These are phyloP conservation scores for Amblyopsis rosae DNA, from an alignment of 2,113 vertebrate genomes.

Conservation along the genomic window DNA sequence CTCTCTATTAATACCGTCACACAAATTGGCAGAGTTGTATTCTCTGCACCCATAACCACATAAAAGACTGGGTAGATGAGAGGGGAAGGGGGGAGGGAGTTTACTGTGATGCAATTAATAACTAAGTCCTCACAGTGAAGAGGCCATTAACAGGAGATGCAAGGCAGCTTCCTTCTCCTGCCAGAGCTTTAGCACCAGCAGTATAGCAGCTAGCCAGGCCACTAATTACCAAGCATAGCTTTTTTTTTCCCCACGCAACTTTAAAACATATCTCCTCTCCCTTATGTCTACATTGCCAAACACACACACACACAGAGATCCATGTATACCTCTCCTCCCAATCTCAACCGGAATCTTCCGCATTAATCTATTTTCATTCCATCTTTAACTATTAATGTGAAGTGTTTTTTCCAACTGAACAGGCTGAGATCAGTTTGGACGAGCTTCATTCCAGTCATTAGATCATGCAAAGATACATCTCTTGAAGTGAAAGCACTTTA, in stretches of 20 bases:
- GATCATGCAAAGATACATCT: constrained; percentile 55
- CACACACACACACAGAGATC: constrained; percentile 3
- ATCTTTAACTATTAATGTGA: constrained; percentile 51
- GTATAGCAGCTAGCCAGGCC: constrained; percentile 22
- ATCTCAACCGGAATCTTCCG: constrained; percentile 28
- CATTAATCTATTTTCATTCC: constrained; percentile 53
- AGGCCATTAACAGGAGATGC: constrained; percentile 59
- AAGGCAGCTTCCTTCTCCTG: constrained; percentile 44
- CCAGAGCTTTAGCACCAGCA: constrained; percentile 36
- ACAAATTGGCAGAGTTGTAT: constrained; percentile 16
- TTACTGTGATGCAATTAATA: constrained; percentile 56
- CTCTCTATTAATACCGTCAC: constrained; percentile 40
- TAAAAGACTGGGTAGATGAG: constrained; percentile 33
- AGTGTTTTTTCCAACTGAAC: constrained; percentile 60
- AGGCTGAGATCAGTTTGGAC: constrained; percentile 51
- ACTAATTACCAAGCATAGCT: constrained; percentile 34
- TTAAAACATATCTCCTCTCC: constrained; percentile 37
- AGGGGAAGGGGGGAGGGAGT: constrained; percentile 10
- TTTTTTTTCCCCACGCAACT: constrained; percentile 31
- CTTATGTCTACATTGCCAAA: constrained; percentile 25
- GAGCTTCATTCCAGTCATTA: constrained; percentile 61
- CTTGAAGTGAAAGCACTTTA: constrained; percentile 56
- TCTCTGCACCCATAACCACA: constrained; percentile 11
- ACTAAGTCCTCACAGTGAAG: constrained; percentile 47
- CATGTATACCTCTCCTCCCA: not conserved